A percentile compares a stretch with the other conserved stretches of the same genome.
Conservation (phyloP, 2,797 vertebrate species). For the Sparidentex hasta region DNA sequence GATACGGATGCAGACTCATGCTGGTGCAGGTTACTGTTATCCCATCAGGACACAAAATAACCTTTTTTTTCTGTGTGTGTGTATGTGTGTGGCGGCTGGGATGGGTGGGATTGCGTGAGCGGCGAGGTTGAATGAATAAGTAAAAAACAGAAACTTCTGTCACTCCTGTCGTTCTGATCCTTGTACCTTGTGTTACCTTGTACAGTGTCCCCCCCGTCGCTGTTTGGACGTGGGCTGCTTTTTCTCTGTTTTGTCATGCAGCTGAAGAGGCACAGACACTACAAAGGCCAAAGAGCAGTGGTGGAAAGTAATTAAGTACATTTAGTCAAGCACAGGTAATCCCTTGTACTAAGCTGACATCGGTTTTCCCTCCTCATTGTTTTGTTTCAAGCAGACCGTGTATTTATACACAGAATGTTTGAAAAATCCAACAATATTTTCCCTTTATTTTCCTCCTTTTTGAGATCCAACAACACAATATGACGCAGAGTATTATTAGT, state of each 20-base stretch:
- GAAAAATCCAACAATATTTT: neutral
- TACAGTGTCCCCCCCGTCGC: neutral
- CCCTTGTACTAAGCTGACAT: neutral
- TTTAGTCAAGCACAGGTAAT: neutral
- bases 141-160: constrained; percentile 26
- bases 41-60: constrained; percentile 45
- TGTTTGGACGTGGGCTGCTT: neutral
- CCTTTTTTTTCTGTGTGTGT: neutral
- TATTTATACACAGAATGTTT: neutral
- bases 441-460: neutral
- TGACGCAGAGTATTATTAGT: neutral
- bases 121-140: constrained; percentile 36
- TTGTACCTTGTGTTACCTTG: constrained; percentile 7
- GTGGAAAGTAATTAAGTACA: constrained; percentile 1
- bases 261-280: constrained; percentile 11
- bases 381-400: neutral
- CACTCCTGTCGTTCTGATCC: neutral
- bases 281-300: neutral
- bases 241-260: constrained; percentile 7
- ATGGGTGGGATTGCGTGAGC: constrained; percentile 27
- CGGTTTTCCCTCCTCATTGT: constrained; percentile 13
- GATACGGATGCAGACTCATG: constrained; percentile 78
- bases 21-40: constrained; percentile 76
- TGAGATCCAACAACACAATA: neutral
- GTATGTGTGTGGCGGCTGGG: neutral